Evolutionary conservation across 2,797 vertebrate species (phyloP).

Genomic region (Acanthornis magna): DNA sequence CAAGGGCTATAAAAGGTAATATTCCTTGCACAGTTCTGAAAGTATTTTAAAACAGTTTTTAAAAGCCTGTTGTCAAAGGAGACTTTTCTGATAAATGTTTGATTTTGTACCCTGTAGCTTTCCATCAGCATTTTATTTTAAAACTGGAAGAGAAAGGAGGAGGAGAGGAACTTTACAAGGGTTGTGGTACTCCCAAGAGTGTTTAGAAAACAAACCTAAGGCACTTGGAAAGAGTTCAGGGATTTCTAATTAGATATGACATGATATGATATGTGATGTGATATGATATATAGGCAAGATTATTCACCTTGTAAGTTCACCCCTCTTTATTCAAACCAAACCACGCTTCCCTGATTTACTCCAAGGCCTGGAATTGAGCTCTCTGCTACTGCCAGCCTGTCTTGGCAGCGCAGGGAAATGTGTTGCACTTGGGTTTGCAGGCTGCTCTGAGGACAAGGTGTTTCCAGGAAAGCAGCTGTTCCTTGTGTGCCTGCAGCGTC

Average conservation of each 20-base stretch:
- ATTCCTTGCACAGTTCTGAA: neutral
- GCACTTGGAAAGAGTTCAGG: constrained; percentile 14
- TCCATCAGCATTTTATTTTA: neutral
- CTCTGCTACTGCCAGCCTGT: neutral
- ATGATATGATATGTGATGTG: neutral
- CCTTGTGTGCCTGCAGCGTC: neutral
- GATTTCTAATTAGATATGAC: neutral
- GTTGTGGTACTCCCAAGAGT: neutral
- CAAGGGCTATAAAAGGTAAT: neutral
- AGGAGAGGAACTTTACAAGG: neutral
- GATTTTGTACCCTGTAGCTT: neutral
- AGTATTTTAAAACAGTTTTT: neutral
- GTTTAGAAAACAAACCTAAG: neutral
- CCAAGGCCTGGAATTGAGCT: neutral
- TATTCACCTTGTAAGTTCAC: neutral
- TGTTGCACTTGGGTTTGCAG: neutral
- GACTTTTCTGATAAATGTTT: neutral
- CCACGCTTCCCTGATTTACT: neutral
- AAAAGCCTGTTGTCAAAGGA: neutral
- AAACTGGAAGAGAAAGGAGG: neutral
- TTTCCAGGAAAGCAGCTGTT: neutral
- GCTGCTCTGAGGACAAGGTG: neutral
- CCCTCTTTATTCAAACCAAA: neutral
- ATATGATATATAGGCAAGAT: neutral
- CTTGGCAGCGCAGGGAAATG: neutral